These are phyloP conservation scores for Cyclophora albipunctata DNA, from an alignment of 2,888 invertebrate genomes.

Conservation along the genomic window DNA sequence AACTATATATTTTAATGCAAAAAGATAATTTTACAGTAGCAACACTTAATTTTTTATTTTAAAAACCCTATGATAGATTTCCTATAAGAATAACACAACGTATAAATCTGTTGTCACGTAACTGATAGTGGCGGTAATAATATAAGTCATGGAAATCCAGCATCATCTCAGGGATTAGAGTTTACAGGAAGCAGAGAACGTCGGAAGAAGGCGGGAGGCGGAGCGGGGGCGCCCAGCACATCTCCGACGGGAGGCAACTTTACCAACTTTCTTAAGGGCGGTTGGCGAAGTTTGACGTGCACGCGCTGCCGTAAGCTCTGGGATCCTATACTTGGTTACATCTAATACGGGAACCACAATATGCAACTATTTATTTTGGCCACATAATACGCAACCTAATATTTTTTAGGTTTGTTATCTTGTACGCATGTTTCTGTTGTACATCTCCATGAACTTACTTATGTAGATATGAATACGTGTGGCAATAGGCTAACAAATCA, in stretches of 20 bases:
- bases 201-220: slow-evolving; percentile 44
- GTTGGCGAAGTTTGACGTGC: slow-evolving; percentile 72
- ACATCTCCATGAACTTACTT: too few relatives aligned
- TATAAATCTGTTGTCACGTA: slow-evolving; percentile 37
- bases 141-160: slow-evolving; percentile 67
- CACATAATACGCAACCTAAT: background rate
- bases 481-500: too few relatives aligned
- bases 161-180: slow-evolving; percentile 71
- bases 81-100: too few relatives aligned
- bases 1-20: too few relatives aligned
- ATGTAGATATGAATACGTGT: too few relatives aligned
- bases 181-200: slow-evolving; percentile 60
- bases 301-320: slow-evolving; percentile 65
- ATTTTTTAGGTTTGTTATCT: too few relatives aligned
- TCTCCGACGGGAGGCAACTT: slow-evolving; percentile 65
- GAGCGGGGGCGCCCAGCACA: slow-evolving; percentile 43
- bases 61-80: too few relatives aligned
- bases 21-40: too few relatives aligned
- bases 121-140: slow-evolving; percentile 56
- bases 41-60: too few relatives aligned
- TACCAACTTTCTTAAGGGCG: slow-evolving; percentile 69
- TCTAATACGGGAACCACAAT: slow-evolving; percentile 46
- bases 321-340: slow-evolving; percentile 65
- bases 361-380: slow-evolving; percentile 27
- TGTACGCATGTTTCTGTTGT: too few relatives aligned